Percentiles rank a stretch among this genome's conserved stretches.
These are phyloP conservation scores for Drosophila ohnishii DNA, from an alignment of 1,140 invertebrate species.

Conservation along the genomic window DNA sequence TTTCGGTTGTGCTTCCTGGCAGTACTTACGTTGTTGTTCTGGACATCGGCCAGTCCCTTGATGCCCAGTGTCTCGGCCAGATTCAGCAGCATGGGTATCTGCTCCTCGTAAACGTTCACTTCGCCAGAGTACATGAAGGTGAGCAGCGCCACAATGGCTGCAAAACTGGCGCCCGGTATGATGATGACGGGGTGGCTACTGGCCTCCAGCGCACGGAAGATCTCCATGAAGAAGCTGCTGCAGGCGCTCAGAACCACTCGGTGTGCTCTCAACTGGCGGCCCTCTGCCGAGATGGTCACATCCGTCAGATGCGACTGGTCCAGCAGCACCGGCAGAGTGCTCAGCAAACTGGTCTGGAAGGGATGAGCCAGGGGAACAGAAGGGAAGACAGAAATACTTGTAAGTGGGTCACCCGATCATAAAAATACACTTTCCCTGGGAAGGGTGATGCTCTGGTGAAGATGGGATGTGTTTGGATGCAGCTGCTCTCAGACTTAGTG, in stretches of 20 bases:
- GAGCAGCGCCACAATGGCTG: slow-evolving; percentile 91
- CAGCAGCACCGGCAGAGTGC: slow-evolving; percentile 91
- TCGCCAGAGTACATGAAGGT: slow-evolving; percentile 97
- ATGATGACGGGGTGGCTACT: slow-evolving; percentile 92
- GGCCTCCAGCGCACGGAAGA: slow-evolving; percentile 90
- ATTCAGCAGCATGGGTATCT: slow-evolving; percentile 91
- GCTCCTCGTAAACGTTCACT: slow-evolving; percentile 92
- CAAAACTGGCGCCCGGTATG: slow-evolving; percentile 90
- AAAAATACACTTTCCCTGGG: slow-evolving; percentile 53
- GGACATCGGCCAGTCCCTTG: slow-evolving; percentile 92
- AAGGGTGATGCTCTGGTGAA: slow-evolving; percentile 12
- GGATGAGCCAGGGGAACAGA: slow-evolving; percentile 7
- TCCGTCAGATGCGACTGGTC: slow-evolving; percentile 94
- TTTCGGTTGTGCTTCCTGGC: neutral
- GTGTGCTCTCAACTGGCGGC: slow-evolving; percentile 91
- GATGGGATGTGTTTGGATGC: slow-evolving; percentile 38
- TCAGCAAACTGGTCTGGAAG: slow-evolving; percentile 89
- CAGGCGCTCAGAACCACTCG: slow-evolving; percentile 94
- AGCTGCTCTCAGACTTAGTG: slow-evolving; percentile 61
- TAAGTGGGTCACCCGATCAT: slow-evolving; percentile 52
- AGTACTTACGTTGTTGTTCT: slow-evolving; percentile 86
- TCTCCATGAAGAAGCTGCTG: slow-evolving; percentile 95
- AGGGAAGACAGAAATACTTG: slow-evolving; percentile 9
- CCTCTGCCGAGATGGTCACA: slow-evolving; percentile 93
- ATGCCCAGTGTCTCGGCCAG: slow-evolving; percentile 93